Percentiles rank a stretch among this genome's conserved stretches.
Evolutionary conservation across 2,888 invertebrate genomes (phyloP).

Genomic region (Apotomis capreana): DNA sequence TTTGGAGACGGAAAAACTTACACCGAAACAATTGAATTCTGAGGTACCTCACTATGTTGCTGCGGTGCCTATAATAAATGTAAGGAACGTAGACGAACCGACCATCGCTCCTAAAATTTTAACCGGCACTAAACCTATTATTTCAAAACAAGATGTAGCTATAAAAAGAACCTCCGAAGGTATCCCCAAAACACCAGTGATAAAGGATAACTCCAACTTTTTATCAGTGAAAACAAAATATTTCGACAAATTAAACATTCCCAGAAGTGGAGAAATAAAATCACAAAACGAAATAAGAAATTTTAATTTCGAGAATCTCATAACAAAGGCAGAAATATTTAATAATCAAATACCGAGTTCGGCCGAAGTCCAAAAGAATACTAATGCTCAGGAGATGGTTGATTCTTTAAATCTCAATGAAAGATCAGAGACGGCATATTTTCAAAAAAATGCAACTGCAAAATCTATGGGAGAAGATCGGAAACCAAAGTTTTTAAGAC

Average conservation of each 20-base stretch:
- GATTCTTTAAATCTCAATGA: constrained; percentile 60
- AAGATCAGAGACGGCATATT: constrained; percentile 78
- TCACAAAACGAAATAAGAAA: constrained; percentile 69
- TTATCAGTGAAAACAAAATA: constrained; percentile 59
- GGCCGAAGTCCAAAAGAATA: constrained; percentile 72
- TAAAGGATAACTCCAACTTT: constrained; percentile 67
- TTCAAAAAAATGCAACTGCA: constrained; percentile 70
- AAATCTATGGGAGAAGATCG: constrained; percentile 69
- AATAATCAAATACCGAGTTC: constrained; percentile 75
- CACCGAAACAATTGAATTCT: constrained; percentile 53
- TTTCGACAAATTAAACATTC: constrained; percentile 59
- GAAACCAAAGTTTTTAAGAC: constrained; percentile 89
- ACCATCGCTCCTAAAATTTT: constrained; percentile 53
- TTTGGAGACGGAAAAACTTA: constrained; percentile 60
- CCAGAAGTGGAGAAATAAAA: constrained; percentile 60
- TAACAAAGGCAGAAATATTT: constrained; percentile 80
- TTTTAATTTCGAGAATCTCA: constrained; percentile 80
- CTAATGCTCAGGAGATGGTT: constrained; percentile 62
- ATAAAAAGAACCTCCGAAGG: constrained; percentile 70
- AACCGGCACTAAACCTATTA: constrained; percentile 55
- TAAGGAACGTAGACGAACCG: constrained; percentile 73
- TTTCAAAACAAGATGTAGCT: constrained; percentile 60
- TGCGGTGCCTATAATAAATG: constrained; percentile 69
- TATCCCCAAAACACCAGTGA: constrained; percentile 61
- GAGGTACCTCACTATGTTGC: constrained; percentile 59